Percentiles rank a stretch among this genome's conserved stretches.
Conservation (phyloP, 2,113 vertebrate genomes). For the Spilogale gracilis region DNA sequence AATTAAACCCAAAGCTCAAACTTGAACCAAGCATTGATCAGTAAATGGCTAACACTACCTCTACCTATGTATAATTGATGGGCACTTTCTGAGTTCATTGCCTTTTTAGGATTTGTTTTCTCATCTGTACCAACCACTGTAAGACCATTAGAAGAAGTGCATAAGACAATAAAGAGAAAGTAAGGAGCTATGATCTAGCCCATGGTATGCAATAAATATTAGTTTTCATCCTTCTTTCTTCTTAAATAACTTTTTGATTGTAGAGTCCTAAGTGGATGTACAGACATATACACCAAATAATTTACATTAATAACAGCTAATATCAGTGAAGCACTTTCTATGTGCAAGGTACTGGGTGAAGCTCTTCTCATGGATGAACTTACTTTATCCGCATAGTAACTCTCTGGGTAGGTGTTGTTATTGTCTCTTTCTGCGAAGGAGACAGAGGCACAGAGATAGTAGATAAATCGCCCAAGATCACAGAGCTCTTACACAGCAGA, state of each 20-base stretch:
- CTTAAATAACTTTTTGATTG: background rate
- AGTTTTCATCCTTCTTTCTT: background rate
- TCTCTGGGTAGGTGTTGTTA: accelerated
- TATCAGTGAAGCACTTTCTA: background rate
- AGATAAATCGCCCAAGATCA: background rate
- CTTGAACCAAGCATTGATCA: background rate
- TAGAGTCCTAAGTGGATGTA: background rate
- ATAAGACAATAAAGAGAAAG: background rate
- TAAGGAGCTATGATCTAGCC: background rate
- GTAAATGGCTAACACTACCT: background rate
- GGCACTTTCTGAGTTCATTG: background rate
- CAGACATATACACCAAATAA: background rate
- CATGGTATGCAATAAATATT: background rate
- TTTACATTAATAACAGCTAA: background rate
- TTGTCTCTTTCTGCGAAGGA: background rate
- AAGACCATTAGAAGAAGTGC: background rate
- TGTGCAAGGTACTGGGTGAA: background rate
- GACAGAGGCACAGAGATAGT: background rate
- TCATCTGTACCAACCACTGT: background rate
- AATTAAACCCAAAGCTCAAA: background rate
- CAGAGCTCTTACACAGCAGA: background rate
- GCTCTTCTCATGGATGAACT: background rate
- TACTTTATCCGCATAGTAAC: accelerated
- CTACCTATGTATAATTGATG: background rate
- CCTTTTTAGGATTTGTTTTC: background rate